These are phyloP conservation scores for Micronisus gabar DNA, from an alignment of 2,113 vertebrate species.

Conservation along the genomic window DNA sequence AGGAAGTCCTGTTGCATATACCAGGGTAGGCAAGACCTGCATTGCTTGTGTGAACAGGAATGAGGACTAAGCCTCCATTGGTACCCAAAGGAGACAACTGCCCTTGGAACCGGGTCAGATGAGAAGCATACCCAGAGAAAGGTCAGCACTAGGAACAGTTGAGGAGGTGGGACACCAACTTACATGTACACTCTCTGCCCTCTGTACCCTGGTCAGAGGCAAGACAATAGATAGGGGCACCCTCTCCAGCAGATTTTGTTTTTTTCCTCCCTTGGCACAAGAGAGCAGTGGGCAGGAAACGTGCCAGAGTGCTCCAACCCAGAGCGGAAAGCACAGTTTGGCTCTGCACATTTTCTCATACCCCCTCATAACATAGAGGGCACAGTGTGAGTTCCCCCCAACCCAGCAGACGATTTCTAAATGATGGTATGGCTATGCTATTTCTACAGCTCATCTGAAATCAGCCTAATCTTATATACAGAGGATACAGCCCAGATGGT, in stretches of 20 bases:
- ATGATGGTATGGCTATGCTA: not conserved
- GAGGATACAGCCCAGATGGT: not conserved
- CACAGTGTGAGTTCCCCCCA: not conserved
- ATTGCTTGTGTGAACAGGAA: not conserved
- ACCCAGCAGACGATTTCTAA: not conserved
- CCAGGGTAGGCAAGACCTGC: not conserved
- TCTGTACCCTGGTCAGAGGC: not conserved
- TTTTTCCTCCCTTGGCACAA: not conserved
- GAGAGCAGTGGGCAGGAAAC: not conserved
- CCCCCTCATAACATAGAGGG: not conserved
- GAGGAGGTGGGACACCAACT: not conserved
- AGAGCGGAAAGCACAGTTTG: not conserved
- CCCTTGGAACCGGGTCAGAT: no score
- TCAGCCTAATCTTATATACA: not conserved
- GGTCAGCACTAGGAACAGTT: not conserved
- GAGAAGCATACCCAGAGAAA: not conserved
- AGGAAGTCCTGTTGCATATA: not conserved
- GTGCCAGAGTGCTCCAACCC: not conserved
- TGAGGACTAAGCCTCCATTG: not conserved
- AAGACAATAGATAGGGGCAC: not conserved
- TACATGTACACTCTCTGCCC: not conserved
- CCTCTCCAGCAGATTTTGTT: not conserved
- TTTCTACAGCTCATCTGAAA: conserved; percentile 33
- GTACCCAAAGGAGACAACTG: not conserved
- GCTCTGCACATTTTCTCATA: not conserved